Evolutionary conservation across 2,113 vertebrate species (phyloP).

Genomic region (Falcunculus frontatus): DNA sequence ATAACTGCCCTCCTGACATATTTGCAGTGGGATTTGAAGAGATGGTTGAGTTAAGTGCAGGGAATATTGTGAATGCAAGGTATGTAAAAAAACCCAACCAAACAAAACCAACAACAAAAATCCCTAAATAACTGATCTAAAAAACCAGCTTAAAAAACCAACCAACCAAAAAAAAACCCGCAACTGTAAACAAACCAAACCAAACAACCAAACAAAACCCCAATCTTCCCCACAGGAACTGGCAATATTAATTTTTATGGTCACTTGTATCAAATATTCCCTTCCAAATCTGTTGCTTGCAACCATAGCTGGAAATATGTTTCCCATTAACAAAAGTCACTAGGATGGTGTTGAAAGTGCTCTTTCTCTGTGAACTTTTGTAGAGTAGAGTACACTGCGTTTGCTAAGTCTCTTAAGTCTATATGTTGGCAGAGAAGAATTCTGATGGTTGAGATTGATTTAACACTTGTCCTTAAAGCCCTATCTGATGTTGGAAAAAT

Average conservation of each 20-base stretch:
- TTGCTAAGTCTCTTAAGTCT: background rate
- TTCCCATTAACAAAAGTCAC: background rate
- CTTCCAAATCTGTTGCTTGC: background rate
- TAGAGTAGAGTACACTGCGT: background rate
- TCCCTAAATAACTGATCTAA: background rate
- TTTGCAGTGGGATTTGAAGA: constrained; percentile 84
- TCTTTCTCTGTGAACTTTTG: background rate
- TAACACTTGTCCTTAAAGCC: background rate
- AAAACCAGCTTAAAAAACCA: background rate
- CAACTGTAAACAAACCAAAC: background rate
- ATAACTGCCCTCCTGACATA: constrained; percentile 70
- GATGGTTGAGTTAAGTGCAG: constrained; percentile 82
- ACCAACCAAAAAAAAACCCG: fast-evolving
- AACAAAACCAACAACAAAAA: background rate
- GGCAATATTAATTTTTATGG: background rate
- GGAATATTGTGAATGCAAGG: constrained; percentile 83
- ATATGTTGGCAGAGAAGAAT: background rate
- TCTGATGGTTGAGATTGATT: background rate
- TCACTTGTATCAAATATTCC: background rate
- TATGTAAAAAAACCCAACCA: background rate
- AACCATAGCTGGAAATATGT: background rate
- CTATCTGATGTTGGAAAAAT: background rate
- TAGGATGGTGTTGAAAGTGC: background rate
- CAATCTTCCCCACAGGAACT: background rate
- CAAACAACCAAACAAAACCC: background rate